phyloP scores from a whole-genome alignment of 2,888 invertebrate species.

The Aphrophora alni region DNA sequence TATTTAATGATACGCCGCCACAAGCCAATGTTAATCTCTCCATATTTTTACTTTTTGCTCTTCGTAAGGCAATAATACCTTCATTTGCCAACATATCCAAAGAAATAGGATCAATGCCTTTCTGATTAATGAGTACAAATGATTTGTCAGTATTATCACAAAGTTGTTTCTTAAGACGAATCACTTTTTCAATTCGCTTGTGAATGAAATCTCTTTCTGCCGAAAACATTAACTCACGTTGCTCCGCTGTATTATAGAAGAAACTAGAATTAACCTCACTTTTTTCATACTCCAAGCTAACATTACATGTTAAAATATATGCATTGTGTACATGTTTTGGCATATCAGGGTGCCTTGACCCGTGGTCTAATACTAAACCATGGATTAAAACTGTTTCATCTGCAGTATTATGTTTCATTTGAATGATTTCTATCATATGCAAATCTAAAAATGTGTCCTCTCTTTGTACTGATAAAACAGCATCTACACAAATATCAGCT shows the following conservation, averaged over 20 bases:
- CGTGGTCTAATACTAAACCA: slow-evolving; percentile 94
- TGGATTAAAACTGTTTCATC: slow-evolving; percentile 81
- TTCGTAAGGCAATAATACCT: slow-evolving; percentile 91
- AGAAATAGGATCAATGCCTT: slow-evolving; percentile 96
- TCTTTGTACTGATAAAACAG: slow-evolving; percentile 80
- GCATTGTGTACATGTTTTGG: slow-evolving; percentile 91
- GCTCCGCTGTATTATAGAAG: slow-evolving; percentile 97
- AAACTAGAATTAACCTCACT: slow-evolving; percentile 92
- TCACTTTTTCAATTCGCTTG: slow-evolving; percentile 87
- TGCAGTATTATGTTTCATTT: slow-evolving; percentile 94
- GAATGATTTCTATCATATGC: slow-evolving; percentile 98
- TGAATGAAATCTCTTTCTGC: slow-evolving; percentile 98
- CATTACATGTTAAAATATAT: slow-evolving; percentile 96
- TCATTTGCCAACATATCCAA: slow-evolving; percentile 95
- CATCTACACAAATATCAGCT: slow-evolving; percentile 91
- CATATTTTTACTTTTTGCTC: slow-evolving; percentile 99
- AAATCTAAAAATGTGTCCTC: slow-evolving; percentile 77
- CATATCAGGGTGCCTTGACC: slow-evolving; percentile 98
- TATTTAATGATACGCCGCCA: slow-evolving; percentile 95
- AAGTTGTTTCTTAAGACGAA: slow-evolving; percentile 91
- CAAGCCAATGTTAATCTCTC: slow-evolving; percentile 95
- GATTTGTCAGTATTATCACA: slow-evolving; percentile 88
- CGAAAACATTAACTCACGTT: slow-evolving; percentile 90
- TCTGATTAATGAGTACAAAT: slow-evolving; percentile 96
- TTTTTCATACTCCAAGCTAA: slow-evolving; percentile 98